A percentile compares a stretch with the other conserved stretches of the same genome.
Conservation (phyloP, 2,113 vertebrate species). For the Pseudonaja textilis region DNA sequence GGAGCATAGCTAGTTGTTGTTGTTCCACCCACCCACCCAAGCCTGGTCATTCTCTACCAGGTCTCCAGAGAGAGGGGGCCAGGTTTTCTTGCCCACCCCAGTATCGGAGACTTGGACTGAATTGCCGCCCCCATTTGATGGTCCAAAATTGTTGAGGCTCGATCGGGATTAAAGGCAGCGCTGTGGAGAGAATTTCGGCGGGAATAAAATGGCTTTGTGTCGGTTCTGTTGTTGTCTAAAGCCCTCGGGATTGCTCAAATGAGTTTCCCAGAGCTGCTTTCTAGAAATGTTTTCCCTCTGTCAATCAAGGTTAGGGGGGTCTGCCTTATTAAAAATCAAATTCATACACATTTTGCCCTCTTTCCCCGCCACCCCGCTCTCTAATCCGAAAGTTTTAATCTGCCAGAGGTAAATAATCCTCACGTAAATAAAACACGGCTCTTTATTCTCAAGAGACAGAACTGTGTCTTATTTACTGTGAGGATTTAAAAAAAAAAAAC, state of each 20-base stretch:
- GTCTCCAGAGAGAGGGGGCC: background rate
- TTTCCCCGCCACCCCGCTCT: accelerated
- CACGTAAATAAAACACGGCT: too few species aligned
- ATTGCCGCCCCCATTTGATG: background rate
- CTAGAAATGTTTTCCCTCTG: background rate
- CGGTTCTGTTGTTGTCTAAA: background rate
- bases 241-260: background rate
- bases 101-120: background rate
- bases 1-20: background rate
- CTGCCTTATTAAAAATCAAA: background rate
- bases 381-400: background rate
- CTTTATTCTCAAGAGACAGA: background rate
- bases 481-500: background rate
- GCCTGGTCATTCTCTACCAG: background rate
- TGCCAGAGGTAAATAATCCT: background rate
- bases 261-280: background rate
- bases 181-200: background rate
- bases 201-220: background rate
- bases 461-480: background rate
- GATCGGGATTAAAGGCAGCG: background rate
- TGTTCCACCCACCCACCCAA: background rate
- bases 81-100: background rate
- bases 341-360: background rate
- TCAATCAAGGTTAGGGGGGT: background rate
- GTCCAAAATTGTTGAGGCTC: background rate